Base-by-base conservation (phyloP, 2,113 vertebrate genomes). In the Grus americana region DNA sequence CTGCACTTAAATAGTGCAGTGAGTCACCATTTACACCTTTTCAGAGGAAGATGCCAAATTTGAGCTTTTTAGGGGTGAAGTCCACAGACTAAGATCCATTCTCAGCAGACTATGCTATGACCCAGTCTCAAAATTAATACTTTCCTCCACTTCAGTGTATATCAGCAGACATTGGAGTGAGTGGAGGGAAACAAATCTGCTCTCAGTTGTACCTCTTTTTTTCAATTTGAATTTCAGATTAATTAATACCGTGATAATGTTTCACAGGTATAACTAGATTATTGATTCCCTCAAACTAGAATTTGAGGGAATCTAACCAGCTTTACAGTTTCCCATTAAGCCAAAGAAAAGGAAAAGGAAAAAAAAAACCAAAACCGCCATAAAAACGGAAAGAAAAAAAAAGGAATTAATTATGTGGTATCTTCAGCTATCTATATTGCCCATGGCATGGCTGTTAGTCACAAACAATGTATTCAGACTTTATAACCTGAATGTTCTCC, bases 401-500 rank as follows among this genome's bases (percentile, higher is more conserved):
- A 80, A 66, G 2, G 9, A 70, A 79, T 93, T 83, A 94, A 90
- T 94, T 93, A 52, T 85, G 34, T 86, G 58, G 22, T 76, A 63
- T 88, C 79, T 91, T 94, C 66, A 91, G 47, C 44, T 74, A 66
- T 61, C 72, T 89, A 11, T 90, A 54, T 80, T 90, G 93, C 78
- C 42, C 22, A 10, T 34, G 54, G 54, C 62, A 68, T 50, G 15
- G 15, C 63, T 79, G 34, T 71, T 26, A 6, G 13, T 91, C 75
- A 42, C 49, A 61, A 86, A 46, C 79, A 72, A 78, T 66, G 73
- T 65, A 88, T 81, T 85, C 72, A 93, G 84, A 57, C 68, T 97
- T 94, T 62, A 85, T 83, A 91, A 79, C 30, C 42, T 8, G 11
- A 92, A 91, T 76, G 58, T 72, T 96, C 90, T 88, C 58, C 50